Percentiles rank a stretch among this genome's conserved stretches.
These are phyloP conservation scores for Pinctada fucata DNA, from an alignment of 2,888 invertebrate species.

Conservation along the genomic window DNA sequence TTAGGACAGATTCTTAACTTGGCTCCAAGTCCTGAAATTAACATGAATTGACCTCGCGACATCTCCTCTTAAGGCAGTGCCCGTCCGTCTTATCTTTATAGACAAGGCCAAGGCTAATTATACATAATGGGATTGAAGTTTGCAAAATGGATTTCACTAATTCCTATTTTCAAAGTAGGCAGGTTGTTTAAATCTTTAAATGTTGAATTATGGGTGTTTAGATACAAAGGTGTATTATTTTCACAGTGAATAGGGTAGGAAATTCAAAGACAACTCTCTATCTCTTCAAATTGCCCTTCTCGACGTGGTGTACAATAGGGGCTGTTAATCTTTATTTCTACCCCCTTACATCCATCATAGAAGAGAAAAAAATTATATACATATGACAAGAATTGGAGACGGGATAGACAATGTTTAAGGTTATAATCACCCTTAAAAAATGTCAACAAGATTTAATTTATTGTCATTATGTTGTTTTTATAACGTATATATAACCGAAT, in stretches of 20 bases:
- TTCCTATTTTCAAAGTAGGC: conserved; percentile 25
- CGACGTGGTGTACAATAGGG: neutral
- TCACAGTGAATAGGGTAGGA: conserved; percentile 15
- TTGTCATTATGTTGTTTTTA: no score
- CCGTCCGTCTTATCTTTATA: neutral
- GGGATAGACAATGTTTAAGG: neutral
- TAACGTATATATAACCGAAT: no score
- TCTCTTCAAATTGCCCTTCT: conserved; percentile 19
- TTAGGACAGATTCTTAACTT: neutral
- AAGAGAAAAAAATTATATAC: neutral
- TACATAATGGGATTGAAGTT: conserved; percentile 25
- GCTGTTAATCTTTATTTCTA: conserved; percentile 10
- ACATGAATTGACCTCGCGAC: neutral
- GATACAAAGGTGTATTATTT: conserved; percentile 31
- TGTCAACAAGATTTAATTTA: no score
- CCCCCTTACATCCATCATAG: conserved; percentile 17
- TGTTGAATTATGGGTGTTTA: conserved; percentile 23
- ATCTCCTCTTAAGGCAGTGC: neutral
- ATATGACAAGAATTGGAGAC: neutral
- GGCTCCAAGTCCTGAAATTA: neutral
- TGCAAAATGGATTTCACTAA: conserved; percentile 24
- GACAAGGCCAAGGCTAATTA: conserved; percentile 17
- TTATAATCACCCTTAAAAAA: no score
- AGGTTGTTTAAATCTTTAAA: conserved; percentile 31
- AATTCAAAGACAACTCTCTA: conserved; percentile 24